Evolutionary conservation across 2,113 vertebrate species (phyloP).

Genomic region (Tetrax tetrax): DNA sequence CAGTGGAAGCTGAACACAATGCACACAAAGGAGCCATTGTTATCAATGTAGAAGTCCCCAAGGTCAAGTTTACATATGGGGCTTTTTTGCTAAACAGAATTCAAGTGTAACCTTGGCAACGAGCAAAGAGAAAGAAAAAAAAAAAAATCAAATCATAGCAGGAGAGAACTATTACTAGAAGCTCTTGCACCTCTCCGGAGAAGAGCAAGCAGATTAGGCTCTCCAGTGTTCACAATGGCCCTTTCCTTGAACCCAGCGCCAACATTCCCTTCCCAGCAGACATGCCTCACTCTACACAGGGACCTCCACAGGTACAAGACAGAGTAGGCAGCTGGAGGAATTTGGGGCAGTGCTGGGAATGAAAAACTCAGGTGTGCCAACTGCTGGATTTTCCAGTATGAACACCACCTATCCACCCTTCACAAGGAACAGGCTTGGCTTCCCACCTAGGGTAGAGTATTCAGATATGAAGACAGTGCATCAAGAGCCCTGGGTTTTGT

Average conservation of each 20-base stretch:
- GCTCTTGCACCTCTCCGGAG: not conserved
- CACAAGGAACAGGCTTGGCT: not conserved
- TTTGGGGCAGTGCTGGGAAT: not conserved
- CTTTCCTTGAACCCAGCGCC: not conserved
- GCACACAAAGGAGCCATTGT: not conserved
- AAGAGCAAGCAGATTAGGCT: rapidly evolving
- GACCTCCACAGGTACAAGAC: not conserved
- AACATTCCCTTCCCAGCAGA: not conserved
- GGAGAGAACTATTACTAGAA: not conserved
- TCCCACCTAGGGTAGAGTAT: not conserved
- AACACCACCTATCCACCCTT: not conserved
- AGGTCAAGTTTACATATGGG: not conserved
- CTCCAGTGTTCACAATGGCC: not conserved
- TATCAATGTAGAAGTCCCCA: not conserved
- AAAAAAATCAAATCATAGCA: not conserved
- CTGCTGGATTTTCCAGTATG: not conserved
- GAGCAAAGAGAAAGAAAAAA: not conserved
- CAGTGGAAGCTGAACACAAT: not conserved
- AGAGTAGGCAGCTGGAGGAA: not conserved
- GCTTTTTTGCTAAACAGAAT: not conserved
- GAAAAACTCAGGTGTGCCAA: not conserved
- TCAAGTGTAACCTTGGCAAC: not conserved
- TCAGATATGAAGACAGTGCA: not conserved
- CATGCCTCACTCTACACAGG: not conserved
- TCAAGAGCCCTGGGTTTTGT: not conserved